Conservation (phyloP, 1,140 invertebrate genomes). For the Drosophila navojoa region DNA sequence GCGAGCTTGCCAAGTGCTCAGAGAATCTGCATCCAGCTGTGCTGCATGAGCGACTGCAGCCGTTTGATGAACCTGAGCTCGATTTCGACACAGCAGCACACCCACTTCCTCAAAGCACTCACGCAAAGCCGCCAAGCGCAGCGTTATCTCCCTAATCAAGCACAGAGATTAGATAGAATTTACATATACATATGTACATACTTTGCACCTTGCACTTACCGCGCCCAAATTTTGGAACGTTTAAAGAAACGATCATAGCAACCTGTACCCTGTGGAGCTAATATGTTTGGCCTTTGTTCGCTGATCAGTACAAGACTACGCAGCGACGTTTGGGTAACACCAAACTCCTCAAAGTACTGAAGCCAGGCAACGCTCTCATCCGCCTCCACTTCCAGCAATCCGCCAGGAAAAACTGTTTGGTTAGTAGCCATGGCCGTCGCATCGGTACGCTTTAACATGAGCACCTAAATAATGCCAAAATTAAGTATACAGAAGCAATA, state of each 20-base stretch:
- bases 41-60: background rate
- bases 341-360: slow-evolving; percentile 62
- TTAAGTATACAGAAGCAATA: background rate
- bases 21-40: slow-evolving; percentile 28
- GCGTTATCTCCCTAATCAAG: slow-evolving; percentile 87
- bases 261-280: slow-evolving; percentile 66
- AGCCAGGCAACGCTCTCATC: slow-evolving; percentile 64
- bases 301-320: slow-evolving; percentile 51
- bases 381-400: slow-evolving; percentile 49
- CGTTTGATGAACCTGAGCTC: slow-evolving; percentile 29
- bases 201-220: slow-evolving; percentile 57
- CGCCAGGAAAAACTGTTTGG: slow-evolving; percentile 68
- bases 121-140: slow-evolving; percentile 93
- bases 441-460: slow-evolving; percentile 68
- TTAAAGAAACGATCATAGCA: slow-evolving; percentile 74
- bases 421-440: slow-evolving; percentile 47
- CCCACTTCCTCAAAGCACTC: slow-evolving; percentile 97
- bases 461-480: slow-evolving; percentile 33
- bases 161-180: slow-evolving; percentile 47
- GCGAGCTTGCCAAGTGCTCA: slow-evolving; percentile 60
- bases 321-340: slow-evolving; percentile 49
- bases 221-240: slow-evolving; percentile 56
- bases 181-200: too few relatives aligned
- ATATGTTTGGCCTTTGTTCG: slow-evolving; percentile 50
- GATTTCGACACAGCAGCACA: slow-evolving; percentile 88